Percentiles rank a stretch among this genome's conserved stretches.
phyloP scores from a whole-genome alignment of 1,140 invertebrate genomes.

The Anastrepha obliqua region DNA sequence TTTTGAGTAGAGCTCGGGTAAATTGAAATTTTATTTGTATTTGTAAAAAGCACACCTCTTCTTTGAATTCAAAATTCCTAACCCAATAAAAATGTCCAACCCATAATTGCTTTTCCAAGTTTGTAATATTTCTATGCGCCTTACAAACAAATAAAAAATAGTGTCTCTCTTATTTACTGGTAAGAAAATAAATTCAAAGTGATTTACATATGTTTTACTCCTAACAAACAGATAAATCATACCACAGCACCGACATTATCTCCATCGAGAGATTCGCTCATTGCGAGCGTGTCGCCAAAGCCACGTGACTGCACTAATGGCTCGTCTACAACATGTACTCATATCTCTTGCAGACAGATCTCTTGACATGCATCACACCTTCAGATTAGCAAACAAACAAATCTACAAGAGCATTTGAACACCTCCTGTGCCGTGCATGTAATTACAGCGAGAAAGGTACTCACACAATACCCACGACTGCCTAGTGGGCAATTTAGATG shows the following conservation, averaged over 20 bases:
- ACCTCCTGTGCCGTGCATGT: conserved; percentile 6
- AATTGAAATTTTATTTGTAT: too few species aligned
- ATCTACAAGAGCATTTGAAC: not conserved
- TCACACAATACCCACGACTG: not conserved
- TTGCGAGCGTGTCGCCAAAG: conserved; percentile 27
- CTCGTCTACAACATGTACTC: not conserved
- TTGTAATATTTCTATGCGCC: too few species aligned
- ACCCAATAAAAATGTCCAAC: too few species aligned
- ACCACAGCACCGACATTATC: not conserved
- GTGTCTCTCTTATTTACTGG: too few species aligned
- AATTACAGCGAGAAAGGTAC: not conserved
- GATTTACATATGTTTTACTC: conserved; percentile 8
- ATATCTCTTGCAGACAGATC: conserved; percentile 30
- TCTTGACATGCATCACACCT: conserved; percentile 43
- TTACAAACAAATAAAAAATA: too few species aligned
- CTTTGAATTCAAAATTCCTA: too few species aligned
- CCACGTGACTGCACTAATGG: not conserved
- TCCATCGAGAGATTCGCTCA: not conserved
- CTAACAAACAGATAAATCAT: conserved; percentile 5
- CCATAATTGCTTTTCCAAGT: too few species aligned
- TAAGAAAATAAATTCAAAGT: too few species aligned
- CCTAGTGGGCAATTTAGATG: conserved; percentile 24
- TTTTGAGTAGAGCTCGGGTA: too few species aligned
- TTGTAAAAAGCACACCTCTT: too few species aligned
- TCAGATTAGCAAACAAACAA: not conserved